A percentile compares a stretch with the other conserved stretches of the same genome.
phyloP scores from a whole-genome alignment of 2,888 invertebrate species.

The Drosophila incognita region DNA sequence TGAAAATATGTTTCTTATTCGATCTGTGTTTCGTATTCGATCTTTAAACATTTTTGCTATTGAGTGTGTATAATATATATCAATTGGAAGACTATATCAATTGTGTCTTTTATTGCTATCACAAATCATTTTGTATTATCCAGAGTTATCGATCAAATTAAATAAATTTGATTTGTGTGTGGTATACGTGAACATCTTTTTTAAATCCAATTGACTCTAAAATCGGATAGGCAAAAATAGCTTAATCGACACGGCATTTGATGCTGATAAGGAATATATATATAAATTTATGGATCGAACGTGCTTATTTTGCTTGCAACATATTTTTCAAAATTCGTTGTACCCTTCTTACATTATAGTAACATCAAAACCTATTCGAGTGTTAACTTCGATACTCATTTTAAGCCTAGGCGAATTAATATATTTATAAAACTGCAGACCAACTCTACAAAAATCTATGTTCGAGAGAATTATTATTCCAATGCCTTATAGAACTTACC shows the following conservation, averaged over 20 bases:
- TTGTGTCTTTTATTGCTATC: background rate
- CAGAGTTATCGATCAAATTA: background rate
- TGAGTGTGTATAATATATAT: background rate
- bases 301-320: background rate
- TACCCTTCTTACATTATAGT: background rate
- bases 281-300: background rate
- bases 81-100: background rate
- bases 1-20: background rate
- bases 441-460: background rate
- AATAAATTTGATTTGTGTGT: background rate
- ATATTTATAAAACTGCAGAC: background rate
- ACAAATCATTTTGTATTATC: background rate
- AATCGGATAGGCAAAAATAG: background rate
- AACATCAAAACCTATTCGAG: too few species aligned
- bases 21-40: background rate
- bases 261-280: background rate
- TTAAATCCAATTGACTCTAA: background rate
- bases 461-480: background rate
- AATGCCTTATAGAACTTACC: background rate
- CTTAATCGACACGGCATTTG: background rate
- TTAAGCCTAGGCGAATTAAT: background rate
- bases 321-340: background rate
- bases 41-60: rapidly evolving
- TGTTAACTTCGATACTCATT: background rate
- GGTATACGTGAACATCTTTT: background rate